phyloP scores from a whole-genome alignment of 2,797 vertebrate genomes.

The Lemur catta region DNA sequence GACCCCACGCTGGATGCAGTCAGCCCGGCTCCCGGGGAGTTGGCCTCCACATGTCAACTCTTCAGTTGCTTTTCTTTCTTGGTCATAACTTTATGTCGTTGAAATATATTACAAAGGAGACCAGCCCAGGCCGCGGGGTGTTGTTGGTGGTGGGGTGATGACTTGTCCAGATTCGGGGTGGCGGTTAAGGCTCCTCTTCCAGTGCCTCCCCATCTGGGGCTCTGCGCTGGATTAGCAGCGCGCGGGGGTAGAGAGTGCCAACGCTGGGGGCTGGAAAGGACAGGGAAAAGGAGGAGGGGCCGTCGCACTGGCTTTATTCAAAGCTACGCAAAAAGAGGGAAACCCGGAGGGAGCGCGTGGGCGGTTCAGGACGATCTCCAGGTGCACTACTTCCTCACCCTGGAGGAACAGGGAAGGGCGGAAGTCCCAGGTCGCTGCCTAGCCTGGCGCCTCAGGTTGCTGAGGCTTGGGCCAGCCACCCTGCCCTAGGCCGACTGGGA shows the following conservation, averaged over 20 bases:
- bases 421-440: not conserved
- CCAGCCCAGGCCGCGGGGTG: fast-evolving
- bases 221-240: not conserved
- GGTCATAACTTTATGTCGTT: not conserved
- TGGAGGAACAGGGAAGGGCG: not conserved
- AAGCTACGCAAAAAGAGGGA: not conserved
- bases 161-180: not conserved
- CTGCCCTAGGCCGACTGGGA: fast-evolving
- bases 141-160: fast-evolving
- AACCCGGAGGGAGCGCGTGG: not conserved
- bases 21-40: not conserved
- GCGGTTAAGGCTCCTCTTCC: not conserved
- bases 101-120: not conserved
- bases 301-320: not conserved
- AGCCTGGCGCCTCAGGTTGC: fast-evolving
- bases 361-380: not conserved
- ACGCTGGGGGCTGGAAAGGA: not conserved
- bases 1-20: fast-evolving
- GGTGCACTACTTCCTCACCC: not conserved
- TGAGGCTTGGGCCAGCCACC: not conserved
- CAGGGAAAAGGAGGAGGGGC: not conserved
- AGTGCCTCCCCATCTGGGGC: not conserved
- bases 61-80: not conserved
- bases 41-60: not conserved
- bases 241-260: not conserved